Base-by-base conservation (phyloP, 2,888 invertebrate species). In the Mimachlamys varia region DNA sequence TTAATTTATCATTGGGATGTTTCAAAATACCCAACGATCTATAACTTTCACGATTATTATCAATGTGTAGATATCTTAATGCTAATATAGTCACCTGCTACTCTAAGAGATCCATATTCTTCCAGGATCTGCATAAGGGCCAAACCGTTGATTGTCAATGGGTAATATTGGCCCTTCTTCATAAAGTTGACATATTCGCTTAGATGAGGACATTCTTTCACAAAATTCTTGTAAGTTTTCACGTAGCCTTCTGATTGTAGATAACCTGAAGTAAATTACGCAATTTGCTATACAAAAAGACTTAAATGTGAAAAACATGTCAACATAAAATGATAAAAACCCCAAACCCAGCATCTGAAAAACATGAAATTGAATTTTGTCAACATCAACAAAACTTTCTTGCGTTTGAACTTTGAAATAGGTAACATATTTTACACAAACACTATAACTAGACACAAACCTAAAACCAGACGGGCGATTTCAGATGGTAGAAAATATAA, bases 181-280 rank as follows among this genome's bases (percentile, higher is more conserved):
- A 95, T 89, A 49, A 95, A 89, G 22, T 91, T 88, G 27, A 93
- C 92, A 89, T 94, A 95, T 89, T 95, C 95, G 33, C 90, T 89
- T 38, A 95, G 91, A 90, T 95, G 93, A 37, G 90, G 50, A 91
- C 95, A 95, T 91, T 95, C 95, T 90, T 93, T 94, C 87, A 95
- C 89, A 89, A 95, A 95, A 38, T 92, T 89, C 38, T 92, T 93
- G 92, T 93, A 94, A 3, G 95, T 94, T 37, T 92, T 93, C 12
- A 87, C 88, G 76, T 94, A 94, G 0, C 93, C 91, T 87, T 93
- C 93, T 58, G 94, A 93, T 88, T 94, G 94, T 62, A 95, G 91
- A 90, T 95, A 95, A 38, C 95, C 95, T 95, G 92, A 19, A 92
- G 94, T 27, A 62, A 88, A 91, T 88, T 17, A 88, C 37, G 37